Evolutionary conservation across 2,797 vertebrate genomes (phyloP).

Genomic region (Pteropus rufus): DNA sequence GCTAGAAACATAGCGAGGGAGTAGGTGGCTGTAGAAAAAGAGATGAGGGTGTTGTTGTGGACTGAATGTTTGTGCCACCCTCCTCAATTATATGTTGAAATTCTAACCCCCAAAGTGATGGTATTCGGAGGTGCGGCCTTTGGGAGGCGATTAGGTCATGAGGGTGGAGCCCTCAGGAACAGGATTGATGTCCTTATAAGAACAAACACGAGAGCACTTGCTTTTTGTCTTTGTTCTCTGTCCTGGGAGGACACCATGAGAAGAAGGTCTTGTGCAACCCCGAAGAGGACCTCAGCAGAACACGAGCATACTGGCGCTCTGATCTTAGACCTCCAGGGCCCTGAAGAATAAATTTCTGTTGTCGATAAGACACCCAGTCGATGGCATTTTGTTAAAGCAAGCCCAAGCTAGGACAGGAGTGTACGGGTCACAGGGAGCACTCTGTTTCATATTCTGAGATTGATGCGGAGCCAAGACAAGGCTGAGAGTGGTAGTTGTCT

Average conservation of each 20-base stretch:
- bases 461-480: not conserved
- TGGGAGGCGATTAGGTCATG: not conserved
- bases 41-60: not conserved
- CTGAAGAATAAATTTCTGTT: not conserved
- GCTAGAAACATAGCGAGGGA: not conserved
- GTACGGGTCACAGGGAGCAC: rapidly evolving
- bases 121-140: not conserved
- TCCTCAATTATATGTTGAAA: not conserved
- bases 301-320: not conserved
- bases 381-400: not conserved
- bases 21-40: not conserved
- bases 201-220: not conserved
- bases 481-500: not conserved
- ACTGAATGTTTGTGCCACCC: too few species aligned
- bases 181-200: not conserved
- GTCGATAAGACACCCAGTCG: not conserved
- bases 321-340: not conserved
- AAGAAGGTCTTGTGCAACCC: not conserved
- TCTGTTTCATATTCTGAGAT: not conserved
- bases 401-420: not conserved
- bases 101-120: not conserved
- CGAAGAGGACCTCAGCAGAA: too few species aligned
- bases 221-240: not conserved
- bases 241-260: rapidly evolving
- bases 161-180: not conserved